These are phyloP conservation scores for Bombyx mandarina DNA, from an alignment of 1,140 invertebrate genomes.

Conservation along the genomic window DNA sequence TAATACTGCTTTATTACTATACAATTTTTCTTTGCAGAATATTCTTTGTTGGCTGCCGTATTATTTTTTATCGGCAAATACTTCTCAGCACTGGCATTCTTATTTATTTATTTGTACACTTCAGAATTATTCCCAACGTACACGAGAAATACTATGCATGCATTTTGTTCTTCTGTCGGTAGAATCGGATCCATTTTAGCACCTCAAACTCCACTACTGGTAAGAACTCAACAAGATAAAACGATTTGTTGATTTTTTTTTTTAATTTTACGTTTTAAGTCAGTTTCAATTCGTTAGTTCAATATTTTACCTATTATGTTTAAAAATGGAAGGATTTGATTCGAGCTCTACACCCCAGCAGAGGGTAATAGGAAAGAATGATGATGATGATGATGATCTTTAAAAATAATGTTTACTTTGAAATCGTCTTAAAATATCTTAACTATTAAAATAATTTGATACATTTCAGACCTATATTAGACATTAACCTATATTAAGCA, in stretches of 20 bases:
- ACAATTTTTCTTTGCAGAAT: constrained; percentile 6
- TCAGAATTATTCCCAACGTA: constrained; percentile 79
- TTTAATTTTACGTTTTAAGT: neutral
- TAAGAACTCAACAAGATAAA: constrained; percentile 19
- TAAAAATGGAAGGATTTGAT: neutral
- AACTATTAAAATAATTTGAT: too few species aligned
- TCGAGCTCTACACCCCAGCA: neutral
- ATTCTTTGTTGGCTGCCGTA: constrained; percentile 6
- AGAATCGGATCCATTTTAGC: constrained; percentile 76
- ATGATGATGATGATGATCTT: too few species aligned
- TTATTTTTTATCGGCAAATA: constrained; percentile 73
- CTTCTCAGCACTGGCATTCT: constrained; percentile 73
- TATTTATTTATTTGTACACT: constrained; percentile 77
- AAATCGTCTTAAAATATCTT: too few species aligned
- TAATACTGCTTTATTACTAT: neutral
- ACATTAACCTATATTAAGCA: too few species aligned
- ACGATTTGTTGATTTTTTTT: neutral
- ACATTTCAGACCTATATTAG: too few species aligned
- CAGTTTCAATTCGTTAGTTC: neutral
- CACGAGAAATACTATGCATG: constrained; percentile 71
- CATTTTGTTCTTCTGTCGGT: constrained; percentile 75
- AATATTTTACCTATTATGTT: too few species aligned
- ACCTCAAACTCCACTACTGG: constrained; percentile 71
- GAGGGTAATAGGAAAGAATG: neutral
- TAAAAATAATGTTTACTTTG: too few species aligned